phyloP scores from a whole-genome alignment of 1,140 invertebrate genomes.

The Oncopodura yosiiana region DNA sequence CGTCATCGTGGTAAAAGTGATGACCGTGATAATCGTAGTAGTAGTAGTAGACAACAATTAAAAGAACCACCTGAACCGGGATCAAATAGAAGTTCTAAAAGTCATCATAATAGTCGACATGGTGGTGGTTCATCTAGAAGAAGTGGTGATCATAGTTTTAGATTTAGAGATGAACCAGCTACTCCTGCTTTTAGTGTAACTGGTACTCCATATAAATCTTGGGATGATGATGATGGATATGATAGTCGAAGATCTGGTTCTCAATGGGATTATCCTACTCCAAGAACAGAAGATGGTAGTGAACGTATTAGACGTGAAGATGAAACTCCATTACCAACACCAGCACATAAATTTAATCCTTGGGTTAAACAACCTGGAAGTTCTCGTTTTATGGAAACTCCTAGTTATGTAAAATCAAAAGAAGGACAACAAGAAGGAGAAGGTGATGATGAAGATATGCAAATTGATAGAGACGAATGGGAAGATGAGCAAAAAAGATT shows the following conservation, averaged over 20 bases:
- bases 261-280: conserved; percentile 84
- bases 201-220: conserved; percentile 52
- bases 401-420: conserved; percentile 34
- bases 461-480: conserved; percentile 69
- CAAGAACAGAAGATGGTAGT: conserved; percentile 48
- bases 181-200: conserved; percentile 62
- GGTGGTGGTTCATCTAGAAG: conserved; percentile 44
- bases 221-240: conserved; percentile 75
- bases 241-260: conserved; percentile 54
- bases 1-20: conserved; percentile 8
- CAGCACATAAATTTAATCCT: conserved; percentile 71
- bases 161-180: conserved; percentile 65
- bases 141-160: conserved; percentile 48
- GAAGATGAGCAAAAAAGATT: conserved; percentile 85
- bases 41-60: conserved; percentile 30
- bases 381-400: conserved; percentile 27
- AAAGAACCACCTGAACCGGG: conserved; percentile 30
- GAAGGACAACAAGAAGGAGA: conserved; percentile 40
- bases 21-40: conserved; percentile 36
- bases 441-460: conserved; percentile 53
- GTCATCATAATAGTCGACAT: conserved; percentile 29
- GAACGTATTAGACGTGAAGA: conserved; percentile 44
- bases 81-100: conserved; percentile 29
- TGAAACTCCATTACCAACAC: conserved; percentile 63
- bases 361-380: conserved; percentile 55